These are phyloP conservation scores for Neopelma chrysocephalum DNA, from an alignment of 2,797 vertebrate genomes.

Conservation along the genomic window DNA sequence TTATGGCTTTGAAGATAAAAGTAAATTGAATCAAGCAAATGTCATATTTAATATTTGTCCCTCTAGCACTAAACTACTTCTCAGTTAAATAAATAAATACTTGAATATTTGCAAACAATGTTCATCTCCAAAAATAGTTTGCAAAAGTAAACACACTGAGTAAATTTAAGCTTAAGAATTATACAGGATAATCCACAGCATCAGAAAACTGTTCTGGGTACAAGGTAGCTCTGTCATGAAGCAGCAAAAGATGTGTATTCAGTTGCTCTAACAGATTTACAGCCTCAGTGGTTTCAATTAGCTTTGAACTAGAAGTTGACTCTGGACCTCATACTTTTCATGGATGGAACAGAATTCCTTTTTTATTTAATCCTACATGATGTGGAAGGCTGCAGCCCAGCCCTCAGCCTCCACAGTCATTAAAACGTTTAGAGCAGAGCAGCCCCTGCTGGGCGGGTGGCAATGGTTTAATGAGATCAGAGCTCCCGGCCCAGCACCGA, in stretches of 20 bases:
- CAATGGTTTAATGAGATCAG: background rate
- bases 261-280: conserved; percentile 10
- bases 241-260: background rate
- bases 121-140: conserved; percentile 66
- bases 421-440: conserved; percentile 35
- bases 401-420: background rate
- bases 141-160: conserved; percentile 70
- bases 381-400: background rate
- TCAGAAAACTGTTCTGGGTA: conserved; percentile 34
- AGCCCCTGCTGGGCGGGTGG: conserved; percentile 35
- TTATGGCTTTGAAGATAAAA: conserved; percentile 77
- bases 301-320: conserved; percentile 32
- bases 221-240: conserved; percentile 49
- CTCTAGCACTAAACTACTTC: conserved; percentile 57
- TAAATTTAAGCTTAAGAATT: conserved; percentile 47
- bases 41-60: conserved; percentile 66
- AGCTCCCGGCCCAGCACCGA: background rate
- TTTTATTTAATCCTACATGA: background rate
- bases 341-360: background rate
- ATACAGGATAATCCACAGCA: conserved; percentile 52
- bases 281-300: conserved; percentile 46
- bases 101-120: conserved; percentile 64
- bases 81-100: conserved; percentile 26
- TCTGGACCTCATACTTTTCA: background rate
- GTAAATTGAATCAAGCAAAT: conserved; percentile 70